Conservation (phyloP, 2,888 invertebrate species). For the Machimus rusticus region DNA sequence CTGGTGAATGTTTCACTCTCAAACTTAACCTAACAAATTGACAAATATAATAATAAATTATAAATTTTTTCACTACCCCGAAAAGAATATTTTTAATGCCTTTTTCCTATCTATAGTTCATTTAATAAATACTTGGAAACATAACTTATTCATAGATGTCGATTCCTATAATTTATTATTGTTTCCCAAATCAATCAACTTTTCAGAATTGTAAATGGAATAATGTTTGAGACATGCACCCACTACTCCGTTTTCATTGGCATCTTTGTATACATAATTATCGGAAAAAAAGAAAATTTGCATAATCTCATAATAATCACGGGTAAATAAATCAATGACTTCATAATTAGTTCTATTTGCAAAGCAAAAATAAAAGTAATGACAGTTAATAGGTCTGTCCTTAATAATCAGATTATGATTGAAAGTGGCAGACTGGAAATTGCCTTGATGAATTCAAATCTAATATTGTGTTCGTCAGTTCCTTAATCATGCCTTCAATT, state of each 20-base stretch:
- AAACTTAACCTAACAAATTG: neutral
- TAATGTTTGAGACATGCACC: neutral
- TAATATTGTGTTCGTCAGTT: neutral
- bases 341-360: neutral
- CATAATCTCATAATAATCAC: neutral
- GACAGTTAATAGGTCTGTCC: neutral
- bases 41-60: neutral
- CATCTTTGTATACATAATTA: neutral
- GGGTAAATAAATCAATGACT: neutral
- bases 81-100: neutral
- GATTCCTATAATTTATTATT: neutral
- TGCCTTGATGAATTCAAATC: neutral
- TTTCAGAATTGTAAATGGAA: neutral
- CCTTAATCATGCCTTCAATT: neutral
- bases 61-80: neutral
- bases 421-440: neutral
- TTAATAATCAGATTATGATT: neutral
- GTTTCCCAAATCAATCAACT: neutral
- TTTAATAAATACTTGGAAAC: neutral
- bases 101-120: neutral
- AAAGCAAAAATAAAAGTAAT: neutral
- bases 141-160: neutral
- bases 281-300: neutral
- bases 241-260: neutral
- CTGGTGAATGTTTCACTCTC: too few species aligned